Conservation (phyloP, 2,797 vertebrate species). For the Otolemur crassicaudatus region DNA sequence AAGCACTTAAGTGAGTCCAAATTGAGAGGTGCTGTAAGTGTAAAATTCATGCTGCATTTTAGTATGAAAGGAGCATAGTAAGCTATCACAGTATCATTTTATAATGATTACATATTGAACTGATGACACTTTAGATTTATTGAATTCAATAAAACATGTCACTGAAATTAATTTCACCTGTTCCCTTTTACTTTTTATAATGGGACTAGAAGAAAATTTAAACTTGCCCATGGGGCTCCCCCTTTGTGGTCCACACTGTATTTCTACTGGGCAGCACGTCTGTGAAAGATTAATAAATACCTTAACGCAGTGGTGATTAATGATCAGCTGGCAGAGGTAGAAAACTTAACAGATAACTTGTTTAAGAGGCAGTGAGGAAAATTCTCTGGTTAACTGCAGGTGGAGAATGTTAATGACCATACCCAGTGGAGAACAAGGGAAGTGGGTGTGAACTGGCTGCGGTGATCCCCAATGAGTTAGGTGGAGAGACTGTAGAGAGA, state of each 20-base stretch:
- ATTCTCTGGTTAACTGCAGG: neutral
- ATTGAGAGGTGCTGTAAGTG: neutral
- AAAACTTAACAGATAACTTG: neutral
- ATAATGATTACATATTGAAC: neutral
- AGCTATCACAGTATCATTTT: neutral
- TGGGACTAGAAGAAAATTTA: neutral
- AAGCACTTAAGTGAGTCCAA: neutral
- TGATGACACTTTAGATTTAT: neutral
- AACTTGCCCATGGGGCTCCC: neutral
- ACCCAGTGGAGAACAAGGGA: too few species aligned
- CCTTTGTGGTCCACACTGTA: neutral
- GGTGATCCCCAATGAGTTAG: accelerated
- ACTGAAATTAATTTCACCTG: neutral
- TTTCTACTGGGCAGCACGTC: neutral
- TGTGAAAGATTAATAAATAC: neutral
- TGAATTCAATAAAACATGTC: neutral
- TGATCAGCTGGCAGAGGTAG: neutral
- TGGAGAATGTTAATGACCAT: neutral
- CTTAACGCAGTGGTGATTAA: too few species aligned
- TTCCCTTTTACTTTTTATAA: neutral
- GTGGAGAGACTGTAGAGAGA: neutral
- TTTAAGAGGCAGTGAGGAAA: neutral
- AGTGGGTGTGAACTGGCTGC: neutral
- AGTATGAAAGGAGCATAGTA: neutral
- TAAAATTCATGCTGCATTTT: neutral